Conservation (phyloP, 2,888 invertebrate genomes). For the Deilephila porcellus region DNA sequence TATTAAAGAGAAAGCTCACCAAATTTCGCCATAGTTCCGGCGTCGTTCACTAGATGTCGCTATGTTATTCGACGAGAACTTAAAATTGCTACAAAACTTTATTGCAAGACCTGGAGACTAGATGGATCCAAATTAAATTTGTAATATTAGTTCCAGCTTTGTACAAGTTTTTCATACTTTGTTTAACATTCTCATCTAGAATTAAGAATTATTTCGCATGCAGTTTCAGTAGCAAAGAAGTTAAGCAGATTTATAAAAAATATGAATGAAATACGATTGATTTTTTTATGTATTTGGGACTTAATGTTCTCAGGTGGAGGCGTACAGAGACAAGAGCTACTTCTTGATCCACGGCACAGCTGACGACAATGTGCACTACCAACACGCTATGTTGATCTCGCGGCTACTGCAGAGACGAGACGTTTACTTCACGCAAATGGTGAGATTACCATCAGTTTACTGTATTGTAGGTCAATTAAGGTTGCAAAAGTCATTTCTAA, state of each 20-base stretch:
- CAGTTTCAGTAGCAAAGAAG: background rate
- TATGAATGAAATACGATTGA: background rate
- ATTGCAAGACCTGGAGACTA: no score
- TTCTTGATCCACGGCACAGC: slow-evolving; percentile 97
- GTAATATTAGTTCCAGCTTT: no score
- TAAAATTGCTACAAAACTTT: no score
- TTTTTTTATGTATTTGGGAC: no score
- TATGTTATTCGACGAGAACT: background rate
- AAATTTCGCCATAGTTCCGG: background rate
- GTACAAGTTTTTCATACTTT: no score
- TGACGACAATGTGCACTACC: slow-evolving; percentile 98
- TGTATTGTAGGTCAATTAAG: no score
- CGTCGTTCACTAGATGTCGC: background rate
- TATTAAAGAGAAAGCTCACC: no score
- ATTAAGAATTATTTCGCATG: background rate
- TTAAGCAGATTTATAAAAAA: no score
- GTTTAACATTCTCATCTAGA: no score
- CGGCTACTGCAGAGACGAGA: slow-evolving; percentile 93
- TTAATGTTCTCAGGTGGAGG: slow-evolving; percentile 66
- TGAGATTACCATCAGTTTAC: slow-evolving; percentile 61
- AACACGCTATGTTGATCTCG: slow-evolving; percentile 96
- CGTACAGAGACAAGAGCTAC: slow-evolving; percentile 89
- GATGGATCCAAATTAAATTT: no score
- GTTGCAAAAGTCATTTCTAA: no score
- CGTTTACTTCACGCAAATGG: slow-evolving; percentile 96